Base-by-base conservation (phyloP, 2,888 invertebrate species). In the Trachelus stipa region DNA sequence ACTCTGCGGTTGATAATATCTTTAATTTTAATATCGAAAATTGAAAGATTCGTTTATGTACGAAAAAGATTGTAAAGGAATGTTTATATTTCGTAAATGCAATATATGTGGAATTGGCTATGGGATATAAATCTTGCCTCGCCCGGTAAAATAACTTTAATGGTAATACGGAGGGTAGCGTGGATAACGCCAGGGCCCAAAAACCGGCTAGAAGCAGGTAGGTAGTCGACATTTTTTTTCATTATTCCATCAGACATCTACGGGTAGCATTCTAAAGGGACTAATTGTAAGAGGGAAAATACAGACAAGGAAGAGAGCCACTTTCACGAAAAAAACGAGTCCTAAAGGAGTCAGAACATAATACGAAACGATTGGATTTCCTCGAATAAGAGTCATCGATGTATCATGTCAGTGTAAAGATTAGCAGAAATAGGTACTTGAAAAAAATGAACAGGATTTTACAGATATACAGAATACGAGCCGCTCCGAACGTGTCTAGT, bases 181-280 rank as follows among this genome's bases (percentile, higher is more conserved):
- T 34, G 34, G 6, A 37, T 35, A 31, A 34, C 31, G 74, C 34
- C 12, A 33, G 75, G 76, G 77, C 80, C 56, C 73, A 68, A 78
- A 73, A 78, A 78, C 78, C 78, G 78, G 78, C 78, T 78, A 76
- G 75, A 78, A 15, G 68, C 79, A 31, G 81, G 81, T 83, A 84
- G 81, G 84, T 84, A 84, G 83, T 84, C 76, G 79, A 75, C 75
- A 71, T 78, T 71, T 79, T 80, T 74, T 15, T 68, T 73, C 71
- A 75, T 77, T 77, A 73, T 77, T 74, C 73, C 30, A 23, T 68
- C 74, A 37, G 35, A 68, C n/a, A 68, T n/a, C 68, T 31, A 56
- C 56, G 56, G 56, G 56, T 23, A 56, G 56, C 56, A 56, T 56
- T 9, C 56, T 23, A 9, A 56, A 56, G 56, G 56, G 56, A 56